A percentile compares a stretch with the other conserved stretches of the same genome.
Conservation (phyloP, 2,888 invertebrate genomes). For the Operophtera brumata region DNA sequence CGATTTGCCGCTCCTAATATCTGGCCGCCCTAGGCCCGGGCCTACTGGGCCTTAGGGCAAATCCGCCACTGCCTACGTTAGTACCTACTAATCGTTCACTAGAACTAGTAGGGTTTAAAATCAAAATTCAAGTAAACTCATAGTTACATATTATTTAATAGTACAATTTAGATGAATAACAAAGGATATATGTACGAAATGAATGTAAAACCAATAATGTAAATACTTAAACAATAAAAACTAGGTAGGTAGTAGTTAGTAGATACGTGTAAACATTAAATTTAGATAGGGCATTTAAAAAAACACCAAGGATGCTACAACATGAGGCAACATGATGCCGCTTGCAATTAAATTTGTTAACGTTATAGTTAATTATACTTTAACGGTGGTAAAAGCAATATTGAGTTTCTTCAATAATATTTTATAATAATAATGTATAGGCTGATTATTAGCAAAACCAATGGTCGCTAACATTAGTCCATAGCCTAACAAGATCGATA, state of each 20-base stretch:
- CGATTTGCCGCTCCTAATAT: too few species aligned
- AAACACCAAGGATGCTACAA: constrained; percentile 21
- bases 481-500: constrained; percentile 83
- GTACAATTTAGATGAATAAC: constrained; percentile 14
- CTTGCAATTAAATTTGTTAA: constrained; percentile 2
- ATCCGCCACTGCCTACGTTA: too few species aligned
- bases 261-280: constrained; percentile 3
- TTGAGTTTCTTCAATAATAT: constrained; percentile 74
- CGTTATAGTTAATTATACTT: constrained; percentile 42
- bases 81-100: too few species aligned
- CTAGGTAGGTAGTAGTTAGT: neutral
- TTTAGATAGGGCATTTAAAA: constrained; percentile 12
- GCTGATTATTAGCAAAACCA: constrained; percentile 83
- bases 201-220: neutral
- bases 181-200: constrained; percentile 4
- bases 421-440: constrained; percentile 82
- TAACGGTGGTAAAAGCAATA: constrained; percentile 57
- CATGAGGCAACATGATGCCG: too few species aligned
- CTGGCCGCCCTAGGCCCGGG: too few species aligned
- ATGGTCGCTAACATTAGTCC: constrained; percentile 83
- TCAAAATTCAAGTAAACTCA: neutral
- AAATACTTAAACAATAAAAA: constrained; percentile 1
- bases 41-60: too few species aligned
- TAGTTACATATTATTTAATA: constrained; percentile 4
- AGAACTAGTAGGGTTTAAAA: constrained; percentile 1